Conservation (phyloP, 2,888 invertebrate species). For the Eupithecia subfuscata region DNA sequence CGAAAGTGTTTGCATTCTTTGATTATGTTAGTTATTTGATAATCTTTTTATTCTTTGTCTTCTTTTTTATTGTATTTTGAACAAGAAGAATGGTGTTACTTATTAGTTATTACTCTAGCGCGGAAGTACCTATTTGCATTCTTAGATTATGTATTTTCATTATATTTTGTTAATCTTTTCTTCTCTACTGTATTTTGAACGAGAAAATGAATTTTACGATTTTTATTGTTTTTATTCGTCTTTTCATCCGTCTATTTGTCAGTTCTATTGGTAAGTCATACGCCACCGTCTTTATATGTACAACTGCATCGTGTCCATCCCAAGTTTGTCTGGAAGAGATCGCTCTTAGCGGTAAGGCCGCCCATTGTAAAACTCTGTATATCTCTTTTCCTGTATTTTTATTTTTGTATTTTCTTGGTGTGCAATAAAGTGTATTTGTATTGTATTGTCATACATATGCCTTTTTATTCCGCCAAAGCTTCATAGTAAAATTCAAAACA, state of each 20-base stretch:
- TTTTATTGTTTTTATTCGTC: background rate
- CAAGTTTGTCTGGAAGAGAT: too few relatives aligned
- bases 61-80: background rate
- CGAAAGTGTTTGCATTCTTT: constrained; percentile 40
- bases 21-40: constrained; percentile 12
- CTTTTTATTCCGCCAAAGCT: background rate
- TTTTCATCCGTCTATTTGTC: background rate
- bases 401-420: too few relatives aligned
- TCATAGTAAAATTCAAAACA: background rate
- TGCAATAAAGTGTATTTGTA: too few relatives aligned
- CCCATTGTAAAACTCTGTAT: too few relatives aligned
- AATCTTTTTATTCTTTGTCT: background rate
- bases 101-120: constrained; percentile 55
- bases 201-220: background rate
- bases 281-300: too few relatives aligned
- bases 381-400: too few relatives aligned
- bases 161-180: too few relatives aligned
- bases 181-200: too few relatives aligned
- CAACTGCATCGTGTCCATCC: too few relatives aligned
- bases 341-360: too few relatives aligned
- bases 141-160: constrained; percentile 13
- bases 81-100: constrained; percentile 52
- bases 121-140: constrained; percentile 42
- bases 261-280: background rate
- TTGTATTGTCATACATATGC: background rate